A percentile compares a stretch with the other conserved stretches of the same genome.
Conservation (phyloP, 1,140 invertebrate genomes). For the Stenopsyche tienmushanensis region DNA sequence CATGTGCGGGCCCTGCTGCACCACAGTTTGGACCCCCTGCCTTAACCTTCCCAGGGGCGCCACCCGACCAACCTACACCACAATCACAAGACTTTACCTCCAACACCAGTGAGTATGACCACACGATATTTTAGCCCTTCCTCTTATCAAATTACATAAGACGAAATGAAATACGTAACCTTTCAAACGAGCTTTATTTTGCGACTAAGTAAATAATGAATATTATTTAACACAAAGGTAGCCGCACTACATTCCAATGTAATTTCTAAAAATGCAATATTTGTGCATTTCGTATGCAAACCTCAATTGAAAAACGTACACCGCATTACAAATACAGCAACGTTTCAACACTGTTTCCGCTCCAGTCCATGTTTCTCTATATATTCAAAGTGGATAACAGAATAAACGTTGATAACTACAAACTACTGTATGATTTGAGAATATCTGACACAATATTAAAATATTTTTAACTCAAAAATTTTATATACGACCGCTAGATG, state of each 20-base stretch:
- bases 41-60: conserved; percentile 63
- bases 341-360: background rate
- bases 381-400: conserved; percentile 1
- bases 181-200: background rate
- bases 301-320: conserved; percentile 4
- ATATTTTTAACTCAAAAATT: no score
- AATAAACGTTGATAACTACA: conserved; percentile 3
- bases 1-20: conserved; percentile 64
- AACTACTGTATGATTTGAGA: background rate
- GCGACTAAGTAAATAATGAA: background rate
- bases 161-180: no score
- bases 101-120: conserved; percentile 40
- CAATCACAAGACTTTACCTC: conserved; percentile 66
- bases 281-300: background rate
- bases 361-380: background rate
- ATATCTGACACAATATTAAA: no score
- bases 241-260: background rate
- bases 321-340: conserved; percentile 3
- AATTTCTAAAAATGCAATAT: background rate
- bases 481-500: no score
- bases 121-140: background rate
- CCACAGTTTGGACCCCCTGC: conserved; percentile 67
- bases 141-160: no score
- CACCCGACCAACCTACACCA: conserved; percentile 64
- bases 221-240: no score